A percentile compares a stretch with the other conserved stretches of the same genome.
phyloP scores from a whole-genome alignment of 2,113 vertebrate genomes.

The Plotosus lineatus region DNA sequence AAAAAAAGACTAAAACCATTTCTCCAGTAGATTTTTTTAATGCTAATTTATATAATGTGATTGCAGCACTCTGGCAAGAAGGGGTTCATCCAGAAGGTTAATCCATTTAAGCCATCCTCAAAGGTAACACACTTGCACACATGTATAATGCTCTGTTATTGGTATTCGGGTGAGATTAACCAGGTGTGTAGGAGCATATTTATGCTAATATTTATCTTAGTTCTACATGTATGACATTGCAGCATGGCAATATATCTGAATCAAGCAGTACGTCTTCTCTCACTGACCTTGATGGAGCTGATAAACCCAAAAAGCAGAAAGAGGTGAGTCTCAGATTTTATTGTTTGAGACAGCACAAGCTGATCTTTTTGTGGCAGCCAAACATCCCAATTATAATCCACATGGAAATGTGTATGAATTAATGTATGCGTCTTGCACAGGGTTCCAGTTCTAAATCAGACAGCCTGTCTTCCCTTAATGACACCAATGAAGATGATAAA shows the following conservation, averaged over 20 bases:
- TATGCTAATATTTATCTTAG: not conserved
- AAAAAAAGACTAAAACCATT: not conserved
- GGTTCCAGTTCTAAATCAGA: not conserved
- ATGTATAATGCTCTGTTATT: not conserved
- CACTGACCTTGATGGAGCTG: slow-evolving; percentile 24
- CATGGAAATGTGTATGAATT: not conserved
- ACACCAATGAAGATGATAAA: not conserved
- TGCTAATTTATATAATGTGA: not conserved
- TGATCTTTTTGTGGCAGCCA: not conserved
- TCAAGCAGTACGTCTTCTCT: slow-evolving; percentile 8
- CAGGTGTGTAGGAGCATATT: not conserved
- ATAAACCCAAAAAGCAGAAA: not conserved
- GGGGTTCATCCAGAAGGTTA: slow-evolving; percentile 61
- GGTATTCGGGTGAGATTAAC: not conserved
- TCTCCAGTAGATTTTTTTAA: not conserved
- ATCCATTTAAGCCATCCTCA: slow-evolving; percentile 61
- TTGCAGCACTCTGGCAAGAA: slow-evolving; percentile 55
- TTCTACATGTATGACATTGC: not conserved
- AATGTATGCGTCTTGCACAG: not conserved
- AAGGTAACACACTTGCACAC: slow-evolving; percentile 54
- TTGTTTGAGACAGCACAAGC: not conserved
- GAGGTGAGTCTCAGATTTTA: slow-evolving; percentile 51
- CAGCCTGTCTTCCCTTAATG: not conserved
- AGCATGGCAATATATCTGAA: not conserved
- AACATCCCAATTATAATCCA: not conserved